Percentiles rank a stretch among this genome's conserved stretches.
These are phyloP conservation scores for Rousettus leschenaultii DNA, from an alignment of 2,113 vertebrate genomes.

Conservation along the genomic window DNA sequence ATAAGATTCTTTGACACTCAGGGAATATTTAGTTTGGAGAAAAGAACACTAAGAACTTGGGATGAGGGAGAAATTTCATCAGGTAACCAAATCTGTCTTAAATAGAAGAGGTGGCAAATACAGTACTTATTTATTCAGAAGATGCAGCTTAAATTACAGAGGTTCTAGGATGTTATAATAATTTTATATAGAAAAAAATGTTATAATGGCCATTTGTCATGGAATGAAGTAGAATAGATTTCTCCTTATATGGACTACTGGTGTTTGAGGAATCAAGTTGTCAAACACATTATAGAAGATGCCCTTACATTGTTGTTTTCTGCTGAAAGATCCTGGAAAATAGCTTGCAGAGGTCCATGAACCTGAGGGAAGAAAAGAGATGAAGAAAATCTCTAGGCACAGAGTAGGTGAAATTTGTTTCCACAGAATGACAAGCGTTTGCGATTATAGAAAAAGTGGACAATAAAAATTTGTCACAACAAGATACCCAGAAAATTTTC, in stretches of 20 bases:
- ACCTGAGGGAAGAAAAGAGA: neutral
- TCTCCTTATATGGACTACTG: neutral
- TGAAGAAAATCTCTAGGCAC: neutral
- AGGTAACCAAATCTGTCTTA: too few relatives aligned
- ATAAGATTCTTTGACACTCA: neutral
- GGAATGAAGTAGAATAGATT: neutral
- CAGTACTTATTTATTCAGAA: neutral
- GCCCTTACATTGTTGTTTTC: neutral
- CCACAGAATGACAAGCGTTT: neutral
- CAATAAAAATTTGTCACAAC: neutral
- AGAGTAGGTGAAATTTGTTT: neutral
- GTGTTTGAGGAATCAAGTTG: neutral
- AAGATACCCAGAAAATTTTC: neutral
- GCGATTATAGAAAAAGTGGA: neutral
- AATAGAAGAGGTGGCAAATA: neutral
- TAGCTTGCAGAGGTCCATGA: neutral
- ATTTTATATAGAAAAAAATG: neutral
- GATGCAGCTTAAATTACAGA: neutral
- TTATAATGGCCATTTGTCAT: neutral
- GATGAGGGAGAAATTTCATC: neutral
- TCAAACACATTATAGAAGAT: neutral
- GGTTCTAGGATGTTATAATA: neutral
- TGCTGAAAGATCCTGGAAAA: neutral
- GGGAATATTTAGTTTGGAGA: neutral
- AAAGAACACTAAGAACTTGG: neutral